Evolutionary conservation across 2,113 vertebrate species (phyloP), one percentile per base, ranked within the genome.

Genomic region (Aphyosemion australe): DNA sequence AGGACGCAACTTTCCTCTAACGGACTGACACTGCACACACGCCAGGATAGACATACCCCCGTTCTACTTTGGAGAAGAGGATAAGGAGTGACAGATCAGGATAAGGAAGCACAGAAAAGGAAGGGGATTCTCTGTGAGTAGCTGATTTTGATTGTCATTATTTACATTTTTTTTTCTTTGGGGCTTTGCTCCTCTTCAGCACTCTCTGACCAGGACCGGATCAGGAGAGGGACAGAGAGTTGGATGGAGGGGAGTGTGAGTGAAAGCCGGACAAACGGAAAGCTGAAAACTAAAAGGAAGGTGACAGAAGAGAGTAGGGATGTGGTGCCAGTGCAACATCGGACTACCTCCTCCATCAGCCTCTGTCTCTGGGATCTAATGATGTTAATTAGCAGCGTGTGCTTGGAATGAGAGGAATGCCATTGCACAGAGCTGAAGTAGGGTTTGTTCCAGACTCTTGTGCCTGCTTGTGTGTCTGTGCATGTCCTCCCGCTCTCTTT

Each of bases 321-420:
- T 74, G 67, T 57, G 73, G 31, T 61, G 62, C 71, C 58, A 31
- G 76, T 72, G 55, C 74, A 73, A 65, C 76, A 60, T 34, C 32
- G 51, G 62, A 61, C 65, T 54, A 45, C 57, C 55, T 72, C 80
- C 83, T 79, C 41, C 85, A 87, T 88, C 87, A 83, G 21, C 81
- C 50, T 55, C 56, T 55, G 71, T 73, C 81, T 69, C 52, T 64
- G 62, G 78, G 79, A 82, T 80, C 61, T 80, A 72, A 84, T 77
- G 83, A 80, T 43, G 76, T 83, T 88, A 82, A 89, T 88, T 74
- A 86, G 80, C 70, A 73, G 74, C 65, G 72, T 84, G 82, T 66
- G 67, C 73, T 69, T 84, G 86, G 89, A 90, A 90, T 89, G 89
- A 82, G 63, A 79, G 76, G 86, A 89, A 89, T 90, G 89, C 57